Evolutionary conservation across 2,113 vertebrate genomes (phyloP).

Genomic region (Alligator mississippiensis): DNA sequence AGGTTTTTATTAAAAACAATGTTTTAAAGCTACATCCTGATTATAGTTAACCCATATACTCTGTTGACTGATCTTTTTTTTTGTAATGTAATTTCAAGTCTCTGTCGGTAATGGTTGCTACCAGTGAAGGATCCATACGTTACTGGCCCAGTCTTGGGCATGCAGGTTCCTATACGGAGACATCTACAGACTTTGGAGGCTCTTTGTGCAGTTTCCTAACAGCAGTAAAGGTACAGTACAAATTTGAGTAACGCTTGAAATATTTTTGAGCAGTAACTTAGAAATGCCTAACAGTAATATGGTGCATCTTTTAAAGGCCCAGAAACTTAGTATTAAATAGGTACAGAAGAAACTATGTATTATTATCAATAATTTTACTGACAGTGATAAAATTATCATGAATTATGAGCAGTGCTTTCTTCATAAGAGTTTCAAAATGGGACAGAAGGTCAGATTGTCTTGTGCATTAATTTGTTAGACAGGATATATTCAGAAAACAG

Average conservation of each 20-base stretch:
- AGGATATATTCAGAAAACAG: neutral
- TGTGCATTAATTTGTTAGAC: neutral
- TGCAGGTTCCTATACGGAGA: constrained; percentile 87
- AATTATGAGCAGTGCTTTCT: neutral
- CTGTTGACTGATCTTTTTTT: neutral
- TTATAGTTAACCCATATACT: neutral
- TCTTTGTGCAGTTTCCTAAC: constrained; percentile 86
- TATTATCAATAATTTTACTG: neutral
- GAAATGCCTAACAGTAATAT: neutral
- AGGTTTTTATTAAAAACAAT: neutral
- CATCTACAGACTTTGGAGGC: constrained; percentile 82
- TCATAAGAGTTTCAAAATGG: neutral
- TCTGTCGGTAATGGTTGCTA: constrained; percentile 87
- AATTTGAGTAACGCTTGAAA: neutral
- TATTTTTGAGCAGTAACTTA: neutral
- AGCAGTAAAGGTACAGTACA: constrained; percentile 84
- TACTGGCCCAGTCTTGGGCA: constrained; percentile 91
- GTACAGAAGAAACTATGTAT: neutral
- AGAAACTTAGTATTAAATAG: neutral
- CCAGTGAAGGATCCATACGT: constrained; percentile 86
- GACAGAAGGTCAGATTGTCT: neutral
- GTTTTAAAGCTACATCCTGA: neutral
- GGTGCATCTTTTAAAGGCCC: neutral
- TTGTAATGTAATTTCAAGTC: constrained; percentile 66
- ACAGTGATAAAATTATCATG: rapidly evolving